These are phyloP conservation scores for Chironomus tentans DNA, from an alignment of 2,888 invertebrate genomes.

Conservation along the genomic window DNA sequence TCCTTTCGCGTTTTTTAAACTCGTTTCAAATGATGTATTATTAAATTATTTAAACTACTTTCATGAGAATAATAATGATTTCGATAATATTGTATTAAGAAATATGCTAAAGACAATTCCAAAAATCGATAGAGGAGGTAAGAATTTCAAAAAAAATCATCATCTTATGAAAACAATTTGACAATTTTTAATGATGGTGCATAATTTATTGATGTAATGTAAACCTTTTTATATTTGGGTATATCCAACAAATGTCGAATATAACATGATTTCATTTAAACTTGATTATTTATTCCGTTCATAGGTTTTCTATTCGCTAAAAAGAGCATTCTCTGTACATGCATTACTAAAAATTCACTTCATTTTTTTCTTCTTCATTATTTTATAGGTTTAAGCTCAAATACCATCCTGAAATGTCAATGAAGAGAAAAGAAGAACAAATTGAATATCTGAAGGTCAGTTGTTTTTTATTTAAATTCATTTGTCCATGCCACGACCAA, in stretches of 20 bases:
- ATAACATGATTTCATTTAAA: too few relatives aligned
- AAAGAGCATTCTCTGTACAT: too few relatives aligned
- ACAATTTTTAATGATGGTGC: too few relatives aligned
- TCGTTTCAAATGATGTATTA: conserved; percentile 12
- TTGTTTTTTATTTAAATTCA: background rate
- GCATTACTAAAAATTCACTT: background rate
- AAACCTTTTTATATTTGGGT: background rate
- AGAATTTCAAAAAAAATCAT: background rate
- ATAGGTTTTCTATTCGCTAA: background rate
- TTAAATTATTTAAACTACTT: background rate
- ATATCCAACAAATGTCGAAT: background rate
- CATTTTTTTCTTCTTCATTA: conserved; percentile 31
- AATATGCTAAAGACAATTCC: background rate
- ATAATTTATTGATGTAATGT: background rate
- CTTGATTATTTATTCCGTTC: background rate
- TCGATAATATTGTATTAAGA: background rate
- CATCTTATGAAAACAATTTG: too few relatives aligned
- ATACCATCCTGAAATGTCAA: conserved; percentile 95
- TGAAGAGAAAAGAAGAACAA: conserved; percentile 82
- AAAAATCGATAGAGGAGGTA: background rate
- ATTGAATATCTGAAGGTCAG: conserved; percentile 66
- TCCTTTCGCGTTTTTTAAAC: conserved; percentile 23
- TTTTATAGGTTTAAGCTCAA: conserved; percentile 91
- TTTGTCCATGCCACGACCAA: too few relatives aligned
- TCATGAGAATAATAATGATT: too few relatives aligned